Evolutionary conservation across 2,888 invertebrate species (phyloP), one percentile per base, ranked within the genome.

Genomic region (Penaeus monodon): DNA sequence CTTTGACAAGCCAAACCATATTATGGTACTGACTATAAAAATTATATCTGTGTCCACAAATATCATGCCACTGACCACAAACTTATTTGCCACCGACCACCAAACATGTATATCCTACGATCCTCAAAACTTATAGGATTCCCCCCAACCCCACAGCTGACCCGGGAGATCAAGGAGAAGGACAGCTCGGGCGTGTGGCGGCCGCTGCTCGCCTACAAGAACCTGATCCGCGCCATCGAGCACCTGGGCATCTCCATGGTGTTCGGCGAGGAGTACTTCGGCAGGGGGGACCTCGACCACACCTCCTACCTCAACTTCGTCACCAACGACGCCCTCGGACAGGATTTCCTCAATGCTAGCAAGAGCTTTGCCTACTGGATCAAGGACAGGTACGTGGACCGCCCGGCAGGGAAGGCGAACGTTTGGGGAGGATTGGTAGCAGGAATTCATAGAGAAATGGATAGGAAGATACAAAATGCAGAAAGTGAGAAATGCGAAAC

Each of bases 191-290:
- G 89, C 4, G 89, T 89, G 68, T 89, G 89, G 89, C 84, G 92
- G 88, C 91, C 91, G 49, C 91, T 93, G 85, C 92, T 93, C 68
- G 93, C 93, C 2, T 93, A 93, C 91, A 93, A 93, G 91, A 93
- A 93, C 91, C 92, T 93, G 77, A 92, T 93, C 27, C 92, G 92
- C 29, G 92, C 92, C 33, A 92, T 93, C 88, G 93, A 93, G 90
- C 92, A 93, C 90, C 91, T 92, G 84, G 92, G 92, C 65, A 92
- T 93, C 33, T 92, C 93, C 68, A 91, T 93, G 89, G 92, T 93
- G 29, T 92, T 92, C 84, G 93, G 93, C 22, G 80, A 81, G 33
- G 80, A 89, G 74, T 89, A 89, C 78, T 89, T 89, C 66, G 89
- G 89, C 6, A 63, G 89, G 22, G 89, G 89, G 1, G 86, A 80